Percentiles rank a stretch among this genome's conserved stretches.
phyloP scores from a whole-genome alignment of 2,888 invertebrate genomes.

The Heliconius ismenius region DNA sequence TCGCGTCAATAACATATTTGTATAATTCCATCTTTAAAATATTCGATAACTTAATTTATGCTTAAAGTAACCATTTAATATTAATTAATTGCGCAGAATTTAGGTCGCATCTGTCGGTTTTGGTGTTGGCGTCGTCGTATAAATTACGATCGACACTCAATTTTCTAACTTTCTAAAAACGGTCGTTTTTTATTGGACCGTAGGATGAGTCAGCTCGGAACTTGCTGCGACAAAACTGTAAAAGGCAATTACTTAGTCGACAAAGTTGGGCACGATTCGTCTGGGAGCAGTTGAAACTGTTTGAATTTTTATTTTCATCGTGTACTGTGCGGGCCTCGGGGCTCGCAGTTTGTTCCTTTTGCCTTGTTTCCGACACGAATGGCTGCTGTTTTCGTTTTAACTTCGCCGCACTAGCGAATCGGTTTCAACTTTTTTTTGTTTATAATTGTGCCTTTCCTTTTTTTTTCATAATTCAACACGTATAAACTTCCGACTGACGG shows the following conservation, averaged over 20 bases:
- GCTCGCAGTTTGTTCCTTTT: conserved; percentile 38
- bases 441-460: conserved; percentile 27
- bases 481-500: not conserved
- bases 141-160: conserved; percentile 33
- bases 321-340: conserved; percentile 35
- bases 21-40: not conserved
- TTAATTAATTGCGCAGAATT: conserved; percentile 15
- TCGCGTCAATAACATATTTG: not conserved
- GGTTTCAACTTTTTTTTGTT: conserved; percentile 34
- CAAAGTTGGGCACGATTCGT: conserved; percentile 58
- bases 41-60: conserved; percentile 8
- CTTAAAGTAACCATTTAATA: not conserved
- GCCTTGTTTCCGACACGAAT: conserved; percentile 42
- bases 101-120: conserved; percentile 29
- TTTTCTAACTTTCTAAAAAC: conserved; percentile 38
- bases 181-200: conserved; percentile 30
- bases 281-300: conserved; percentile 51
- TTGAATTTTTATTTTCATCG: conserved; percentile 42
- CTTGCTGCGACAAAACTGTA: conserved; percentile 63
- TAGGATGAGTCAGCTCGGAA: conserved; percentile 60
- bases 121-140: conserved; percentile 18
- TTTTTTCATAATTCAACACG: not conserved
- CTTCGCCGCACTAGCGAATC: conserved; percentile 37
- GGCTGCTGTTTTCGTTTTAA: conserved; percentile 38
- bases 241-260: conserved; percentile 71